Conservation (phyloP, 2,888 invertebrate species). For the Drosophila paranaensis region DNA sequence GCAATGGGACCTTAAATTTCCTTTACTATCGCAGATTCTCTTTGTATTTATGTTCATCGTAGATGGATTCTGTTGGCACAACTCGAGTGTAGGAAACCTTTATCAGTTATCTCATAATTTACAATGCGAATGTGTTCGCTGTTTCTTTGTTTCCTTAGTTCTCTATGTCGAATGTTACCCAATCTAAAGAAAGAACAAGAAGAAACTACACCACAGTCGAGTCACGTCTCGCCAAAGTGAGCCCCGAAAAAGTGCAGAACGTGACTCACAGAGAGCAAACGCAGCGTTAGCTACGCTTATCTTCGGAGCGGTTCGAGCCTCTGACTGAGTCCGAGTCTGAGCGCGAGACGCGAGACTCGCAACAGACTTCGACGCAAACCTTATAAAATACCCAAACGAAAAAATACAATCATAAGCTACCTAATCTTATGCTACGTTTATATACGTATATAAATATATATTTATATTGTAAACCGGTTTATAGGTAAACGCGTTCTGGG, state of each 20-base stretch:
- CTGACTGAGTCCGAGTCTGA: constrained; percentile 6
- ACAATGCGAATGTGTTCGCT: constrained; percentile 25
- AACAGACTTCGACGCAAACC: constrained; percentile 23
- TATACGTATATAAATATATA: background rate
- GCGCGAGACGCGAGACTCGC: constrained; percentile 3
- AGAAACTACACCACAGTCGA: constrained; percentile 2
- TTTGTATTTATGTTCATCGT: no score
- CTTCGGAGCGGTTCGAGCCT: constrained; percentile 8
- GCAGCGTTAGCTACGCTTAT: constrained; percentile 10
- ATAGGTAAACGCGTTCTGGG: constrained; percentile 51
- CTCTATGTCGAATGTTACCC: constrained; percentile 29
- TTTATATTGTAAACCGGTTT: constrained; percentile 48
- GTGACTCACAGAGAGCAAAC: constrained; percentile 27
- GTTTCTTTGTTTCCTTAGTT: constrained; percentile 11
- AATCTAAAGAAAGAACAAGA: constrained; percentile 13
- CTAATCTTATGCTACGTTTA: constrained; percentile 44
- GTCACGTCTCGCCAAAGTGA: constrained; percentile 24
- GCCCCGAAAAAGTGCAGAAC: constrained; percentile 37
- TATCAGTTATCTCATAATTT: constrained; percentile 33
- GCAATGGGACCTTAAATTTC: background rate
- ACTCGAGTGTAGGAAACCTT: background rate
- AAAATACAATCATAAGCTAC: constrained; percentile 31
- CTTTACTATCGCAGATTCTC: no score
- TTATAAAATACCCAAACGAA: constrained; percentile 5
- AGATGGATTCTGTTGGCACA: background rate